phyloP scores from a whole-genome alignment of 2,797 vertebrate genomes.

The Enteromius unitaeniatus region DNA sequence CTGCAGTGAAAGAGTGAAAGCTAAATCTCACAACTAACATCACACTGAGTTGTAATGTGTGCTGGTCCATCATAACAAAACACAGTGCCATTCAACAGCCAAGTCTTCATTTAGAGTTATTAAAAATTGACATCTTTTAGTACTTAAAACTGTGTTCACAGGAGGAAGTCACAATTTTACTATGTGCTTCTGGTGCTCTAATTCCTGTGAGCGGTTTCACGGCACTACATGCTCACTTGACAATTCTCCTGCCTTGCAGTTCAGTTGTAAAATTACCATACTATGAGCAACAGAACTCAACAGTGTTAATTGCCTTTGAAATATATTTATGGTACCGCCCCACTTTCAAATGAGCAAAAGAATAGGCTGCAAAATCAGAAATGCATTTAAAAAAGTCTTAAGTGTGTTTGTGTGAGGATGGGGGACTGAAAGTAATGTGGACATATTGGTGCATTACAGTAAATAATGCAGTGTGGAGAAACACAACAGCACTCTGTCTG shows the following conservation, averaged over 20 bases:
- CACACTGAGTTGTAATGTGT: background rate
- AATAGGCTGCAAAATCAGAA: constrained; percentile 24
- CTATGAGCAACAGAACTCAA: constrained; percentile 47
- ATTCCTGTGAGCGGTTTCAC: constrained; percentile 33
- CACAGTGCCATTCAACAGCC: background rate
- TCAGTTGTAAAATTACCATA: constrained; percentile 66
- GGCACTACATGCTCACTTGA: constrained; percentile 54
- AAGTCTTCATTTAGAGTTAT: constrained; percentile 15
- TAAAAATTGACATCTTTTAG: constrained; percentile 37
- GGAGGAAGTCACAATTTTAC: constrained; percentile 36
- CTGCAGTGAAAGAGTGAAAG: background rate
- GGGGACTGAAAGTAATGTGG: constrained; percentile 30
- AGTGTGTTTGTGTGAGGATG: constrained; percentile 22
- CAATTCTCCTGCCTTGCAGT: constrained; percentile 63
- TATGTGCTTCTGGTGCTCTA: constrained; percentile 27
- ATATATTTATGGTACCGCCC: constrained; percentile 65
- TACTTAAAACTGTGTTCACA: constrained; percentile 5
- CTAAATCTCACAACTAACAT: background rate
- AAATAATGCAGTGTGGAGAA: constrained; percentile 59
- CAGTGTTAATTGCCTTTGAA: constrained; percentile 69
- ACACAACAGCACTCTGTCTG: constrained; percentile 62
- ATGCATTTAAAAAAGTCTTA: constrained; percentile 54
- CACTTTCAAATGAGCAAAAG: constrained; percentile 56
- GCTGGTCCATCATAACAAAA: background rate
- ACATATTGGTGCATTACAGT: constrained; percentile 55